Evolutionary conservation across 2,888 invertebrate genomes (phyloP), one percentile per base, ranked within the genome.

Genomic region (Stegophylla sp.): DNA sequence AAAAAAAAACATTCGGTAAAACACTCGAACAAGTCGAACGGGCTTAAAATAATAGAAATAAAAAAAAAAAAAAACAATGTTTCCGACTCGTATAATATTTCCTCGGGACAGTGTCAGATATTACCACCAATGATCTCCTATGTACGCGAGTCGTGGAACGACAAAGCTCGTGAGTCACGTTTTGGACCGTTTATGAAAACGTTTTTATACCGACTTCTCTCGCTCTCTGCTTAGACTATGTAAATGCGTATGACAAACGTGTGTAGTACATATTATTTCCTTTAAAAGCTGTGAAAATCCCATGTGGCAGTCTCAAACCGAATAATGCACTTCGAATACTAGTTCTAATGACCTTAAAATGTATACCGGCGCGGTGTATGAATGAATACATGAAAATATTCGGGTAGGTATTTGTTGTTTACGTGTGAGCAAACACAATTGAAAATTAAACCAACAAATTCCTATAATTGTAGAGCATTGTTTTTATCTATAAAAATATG

Each of bases 141-240:
- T 66, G 66, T 26, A 64, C 20, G 63, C 34, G 20, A 41, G 53
- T 66, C 75, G 26, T 76, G 75, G 51, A 48, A 53, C 41, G 64
- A 17, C 66, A 77, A 77, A 77, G 67, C 77, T 77, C 77, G 77
- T 77, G 77, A 77, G 77, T 77, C 77, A 77, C 77, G 77, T 77
- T 77, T 69, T 45, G 59, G 56, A 59, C 59, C 20, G 28, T 69
- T 48, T 77, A 69, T 77, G 67, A 77, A 77, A 77, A 77, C 45
- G 59, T 56, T 75, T 28, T 66, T 43, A 53, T 17, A 66, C 26
- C 17, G 1, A 53, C 15, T 9, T 41, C 20, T 69, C n/a, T 34
- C 28, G 20, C 48, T 48, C 15, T 51, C 20, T 34, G 51, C 7
- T 15, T 43, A 20, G 17, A 64, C 34, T 34, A 63, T 17, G 41